Evolutionary conservation across 23 tunicate genomes (phyloP).

Genomic region (Pegea sp.): DNA sequence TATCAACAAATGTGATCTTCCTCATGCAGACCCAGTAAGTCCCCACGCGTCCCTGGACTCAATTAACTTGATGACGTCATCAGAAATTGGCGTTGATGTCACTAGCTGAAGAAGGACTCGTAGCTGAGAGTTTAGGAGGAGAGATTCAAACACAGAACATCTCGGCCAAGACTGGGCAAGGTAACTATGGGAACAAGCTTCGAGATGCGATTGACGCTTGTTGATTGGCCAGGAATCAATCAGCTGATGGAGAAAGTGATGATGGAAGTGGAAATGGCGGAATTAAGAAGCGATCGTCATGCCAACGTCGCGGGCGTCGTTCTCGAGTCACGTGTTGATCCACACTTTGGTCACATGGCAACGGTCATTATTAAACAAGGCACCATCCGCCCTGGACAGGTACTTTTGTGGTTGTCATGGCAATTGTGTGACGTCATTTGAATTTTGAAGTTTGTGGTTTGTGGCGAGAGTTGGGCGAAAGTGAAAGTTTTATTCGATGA

Average conservation of each 20-base stretch:
- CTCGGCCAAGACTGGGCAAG: constrained; percentile 48
- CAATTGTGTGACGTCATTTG: neutral
- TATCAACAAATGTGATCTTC: constrained; percentile 64
- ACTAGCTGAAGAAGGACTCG: constrained; percentile 17
- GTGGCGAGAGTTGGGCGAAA: constrained; percentile 46
- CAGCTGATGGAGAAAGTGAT: constrained; percentile 27
- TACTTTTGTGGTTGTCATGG: neutral
- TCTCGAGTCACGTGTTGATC: constrained; percentile 20
- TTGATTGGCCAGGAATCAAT: constrained; percentile 27
- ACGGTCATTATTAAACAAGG: constrained; percentile 56
- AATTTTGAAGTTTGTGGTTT: constrained; percentile 18
- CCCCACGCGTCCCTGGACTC: too few species aligned
- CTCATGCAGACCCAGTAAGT: constrained; percentile 47
- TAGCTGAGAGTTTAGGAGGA: constrained; percentile 50
- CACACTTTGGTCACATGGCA: constrained; percentile 17
- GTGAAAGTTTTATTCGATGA: constrained; percentile 31
- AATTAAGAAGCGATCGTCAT: constrained; percentile 11
- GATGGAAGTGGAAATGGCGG: constrained; percentile 27
- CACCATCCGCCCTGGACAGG: constrained; percentile 40
- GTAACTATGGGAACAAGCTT: constrained; percentile 8
- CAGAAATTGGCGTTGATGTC: constrained; percentile 29
- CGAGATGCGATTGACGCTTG: neutral
- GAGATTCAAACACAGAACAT: constrained; percentile 37
- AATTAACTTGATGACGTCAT: too few species aligned
- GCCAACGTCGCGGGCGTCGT: constrained; percentile 57